Conservation (phyloP, 2,113 vertebrate species). For the Malurus alboscapulatus region DNA sequence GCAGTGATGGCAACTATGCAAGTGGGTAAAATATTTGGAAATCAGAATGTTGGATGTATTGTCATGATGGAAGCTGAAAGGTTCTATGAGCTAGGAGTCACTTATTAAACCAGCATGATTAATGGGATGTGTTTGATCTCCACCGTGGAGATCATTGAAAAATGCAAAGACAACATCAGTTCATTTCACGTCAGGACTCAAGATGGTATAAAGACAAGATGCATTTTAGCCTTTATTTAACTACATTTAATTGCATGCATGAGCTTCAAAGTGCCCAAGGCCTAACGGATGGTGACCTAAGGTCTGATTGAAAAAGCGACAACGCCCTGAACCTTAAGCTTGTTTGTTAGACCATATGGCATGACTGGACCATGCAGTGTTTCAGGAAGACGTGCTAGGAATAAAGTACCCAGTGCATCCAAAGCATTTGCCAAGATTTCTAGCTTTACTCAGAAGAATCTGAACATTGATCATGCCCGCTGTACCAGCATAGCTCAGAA, state of each 20-base stretch:
- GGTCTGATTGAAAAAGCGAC: background rate
- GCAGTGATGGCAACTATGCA: background rate
- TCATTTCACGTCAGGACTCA: background rate
- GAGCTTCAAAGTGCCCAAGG: slow-evolving; percentile 4
- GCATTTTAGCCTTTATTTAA: slow-evolving; percentile 28
- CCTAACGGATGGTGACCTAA: background rate
- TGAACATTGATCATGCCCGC: background rate
- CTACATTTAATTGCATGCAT: slow-evolving; percentile 6
- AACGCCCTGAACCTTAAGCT: slow-evolving; percentile 10
- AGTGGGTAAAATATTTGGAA: background rate
- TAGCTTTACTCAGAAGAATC: background rate
- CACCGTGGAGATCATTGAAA: background rate
- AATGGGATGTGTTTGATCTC: background rate
- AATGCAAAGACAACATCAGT: background rate
- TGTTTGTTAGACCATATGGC: background rate
- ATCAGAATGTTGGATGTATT: background rate
- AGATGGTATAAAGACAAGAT: background rate
- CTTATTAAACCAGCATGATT: background rate
- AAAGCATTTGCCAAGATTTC: background rate
- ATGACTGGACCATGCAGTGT: background rate
- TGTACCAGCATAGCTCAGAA: accelerated
- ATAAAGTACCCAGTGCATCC: background rate
- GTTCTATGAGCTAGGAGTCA: background rate
- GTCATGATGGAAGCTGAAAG: background rate
- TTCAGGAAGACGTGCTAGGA: background rate